Evolutionary conservation across 2,113 vertebrate genomes (phyloP).

Genomic region (Istiophorus platypterus): DNA sequence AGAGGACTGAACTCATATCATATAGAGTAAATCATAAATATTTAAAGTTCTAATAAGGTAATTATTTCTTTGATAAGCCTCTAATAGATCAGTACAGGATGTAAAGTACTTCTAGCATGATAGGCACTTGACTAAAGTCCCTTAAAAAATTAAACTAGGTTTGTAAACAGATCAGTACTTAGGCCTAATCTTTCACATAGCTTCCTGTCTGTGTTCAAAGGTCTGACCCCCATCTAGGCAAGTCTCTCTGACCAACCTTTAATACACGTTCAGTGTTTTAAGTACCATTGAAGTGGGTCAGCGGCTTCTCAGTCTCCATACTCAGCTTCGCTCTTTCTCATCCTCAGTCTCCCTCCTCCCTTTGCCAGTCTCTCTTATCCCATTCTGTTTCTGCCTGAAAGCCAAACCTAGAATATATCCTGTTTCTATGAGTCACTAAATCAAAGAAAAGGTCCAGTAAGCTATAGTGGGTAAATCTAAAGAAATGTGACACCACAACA

Average conservation of each 20-base stretch:
- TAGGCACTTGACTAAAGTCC: not conserved
- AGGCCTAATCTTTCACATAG: slow-evolving; percentile 43
- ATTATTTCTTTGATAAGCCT: not conserved
- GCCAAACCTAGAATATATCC: slow-evolving; percentile 3
- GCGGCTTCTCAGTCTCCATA: not conserved
- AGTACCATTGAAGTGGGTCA: slow-evolving; percentile 33
- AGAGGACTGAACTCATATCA: too few relatives aligned
- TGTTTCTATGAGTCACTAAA: slow-evolving; percentile 25
- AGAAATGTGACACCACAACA: too few relatives aligned
- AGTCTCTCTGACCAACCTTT: slow-evolving; percentile 27
- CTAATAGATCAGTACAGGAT: slow-evolving; percentile 14
- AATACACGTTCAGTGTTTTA: slow-evolving; percentile 3
- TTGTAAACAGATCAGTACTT: slow-evolving; percentile 35
- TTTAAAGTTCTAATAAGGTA: not conserved
- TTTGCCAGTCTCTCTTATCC: not conserved
- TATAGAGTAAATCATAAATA: not conserved
- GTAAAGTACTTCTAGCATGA: slow-evolving; percentile 3
- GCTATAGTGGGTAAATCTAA: not conserved
- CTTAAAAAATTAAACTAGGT: slow-evolving; percentile 12
- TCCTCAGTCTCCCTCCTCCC: not conserved
- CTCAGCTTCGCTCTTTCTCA: slow-evolving; percentile 5
- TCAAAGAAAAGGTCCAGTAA: slow-evolving; percentile 4
- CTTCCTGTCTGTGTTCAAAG: slow-evolving; percentile 10
- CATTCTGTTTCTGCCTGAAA: not conserved
- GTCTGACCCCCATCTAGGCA: slow-evolving; percentile 9